phyloP scores from a whole-genome alignment of 2,888 invertebrate genomes.

The Mayetiola destructor region DNA sequence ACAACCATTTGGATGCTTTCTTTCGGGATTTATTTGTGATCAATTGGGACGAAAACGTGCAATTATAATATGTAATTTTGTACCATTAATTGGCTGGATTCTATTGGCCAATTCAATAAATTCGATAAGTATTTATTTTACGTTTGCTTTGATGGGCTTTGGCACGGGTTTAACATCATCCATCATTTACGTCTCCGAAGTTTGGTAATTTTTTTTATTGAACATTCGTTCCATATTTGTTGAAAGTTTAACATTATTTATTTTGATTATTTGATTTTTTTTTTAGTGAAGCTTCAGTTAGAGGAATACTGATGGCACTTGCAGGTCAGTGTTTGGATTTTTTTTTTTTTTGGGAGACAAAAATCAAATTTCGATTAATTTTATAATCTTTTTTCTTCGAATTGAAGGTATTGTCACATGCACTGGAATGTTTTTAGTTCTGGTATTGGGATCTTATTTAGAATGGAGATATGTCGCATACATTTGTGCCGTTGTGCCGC shows the following conservation, averaged over 20 bases:
- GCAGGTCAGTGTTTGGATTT: no score
- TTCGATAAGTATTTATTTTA: constrained; percentile 38
- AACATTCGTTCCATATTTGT: background rate
- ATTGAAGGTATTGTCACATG: no score
- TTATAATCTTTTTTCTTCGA: no score
- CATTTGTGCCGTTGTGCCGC: constrained; percentile 37
- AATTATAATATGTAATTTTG: constrained; percentile 42
- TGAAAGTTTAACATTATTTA: background rate
- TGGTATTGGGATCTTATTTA: constrained; percentile 39
- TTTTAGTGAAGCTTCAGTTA: constrained; percentile 39
- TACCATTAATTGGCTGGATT: constrained; percentile 44
- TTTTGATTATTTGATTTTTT: background rate
- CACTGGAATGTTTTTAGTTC: constrained; percentile 40
- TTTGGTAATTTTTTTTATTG: constrained; percentile 31
- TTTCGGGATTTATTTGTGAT: constrained; percentile 24
- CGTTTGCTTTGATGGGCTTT: constrained; percentile 36
- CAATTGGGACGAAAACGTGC: constrained; percentile 41
- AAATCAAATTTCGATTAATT: no score
- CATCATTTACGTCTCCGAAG: constrained; percentile 44
- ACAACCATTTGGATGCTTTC: background rate
- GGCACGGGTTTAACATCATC: constrained; percentile 44
- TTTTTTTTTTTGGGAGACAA: constrained; percentile 38
- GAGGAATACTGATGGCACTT: constrained; percentile 41
- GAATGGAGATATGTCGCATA: constrained; percentile 42
- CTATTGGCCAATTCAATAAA: constrained; percentile 39